A percentile compares a stretch with the other conserved stretches of the same genome.
Evolutionary conservation across 1,140 invertebrate genomes (phyloP).

Genomic region (Drosophila biarmipes): DNA sequence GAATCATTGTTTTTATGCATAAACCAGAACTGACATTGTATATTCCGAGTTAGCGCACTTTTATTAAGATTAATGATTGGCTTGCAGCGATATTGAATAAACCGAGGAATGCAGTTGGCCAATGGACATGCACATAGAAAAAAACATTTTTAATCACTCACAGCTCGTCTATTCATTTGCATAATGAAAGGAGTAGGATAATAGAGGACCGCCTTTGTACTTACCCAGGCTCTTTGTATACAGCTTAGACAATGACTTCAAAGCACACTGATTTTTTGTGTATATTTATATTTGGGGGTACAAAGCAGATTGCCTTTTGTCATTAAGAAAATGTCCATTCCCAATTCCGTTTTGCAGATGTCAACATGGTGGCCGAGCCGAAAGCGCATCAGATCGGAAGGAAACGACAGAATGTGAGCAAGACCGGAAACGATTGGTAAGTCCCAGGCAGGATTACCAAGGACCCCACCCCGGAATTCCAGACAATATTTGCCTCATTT

Average conservation of each 20-base stretch:
- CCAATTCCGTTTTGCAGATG: constrained; percentile 69
- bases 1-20: constrained; percentile 33
- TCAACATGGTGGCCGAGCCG: constrained; percentile 92
- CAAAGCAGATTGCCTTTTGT: constrained; percentile 39
- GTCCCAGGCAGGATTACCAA: constrained; percentile 62
- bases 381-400: constrained; percentile 93
- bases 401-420: constrained; percentile 91
- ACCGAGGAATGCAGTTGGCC: constrained; percentile 45
- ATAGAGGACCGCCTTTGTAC: constrained; percentile 36
- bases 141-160: constrained; percentile 61
- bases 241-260: constrained; percentile 50
- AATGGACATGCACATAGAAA: constrained; percentile 26
- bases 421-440: constrained; percentile 93
- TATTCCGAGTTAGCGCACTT: constrained; percentile 44
- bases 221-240: constrained; percentile 25
- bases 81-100: constrained; percentile 61
- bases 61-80: constrained; percentile 80
- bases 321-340: constrained; percentile 22
- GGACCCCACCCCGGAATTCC: not conserved
- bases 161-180: constrained; percentile 60
- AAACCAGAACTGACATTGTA: constrained; percentile 42
- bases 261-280: constrained; percentile 42
- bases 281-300: constrained; percentile 26
- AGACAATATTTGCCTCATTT: constrained; percentile 36
- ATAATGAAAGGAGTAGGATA: constrained; percentile 61